Base-by-base conservation (phyloP, 2,888 invertebrate genomes). In the Nomada flava region DNA sequence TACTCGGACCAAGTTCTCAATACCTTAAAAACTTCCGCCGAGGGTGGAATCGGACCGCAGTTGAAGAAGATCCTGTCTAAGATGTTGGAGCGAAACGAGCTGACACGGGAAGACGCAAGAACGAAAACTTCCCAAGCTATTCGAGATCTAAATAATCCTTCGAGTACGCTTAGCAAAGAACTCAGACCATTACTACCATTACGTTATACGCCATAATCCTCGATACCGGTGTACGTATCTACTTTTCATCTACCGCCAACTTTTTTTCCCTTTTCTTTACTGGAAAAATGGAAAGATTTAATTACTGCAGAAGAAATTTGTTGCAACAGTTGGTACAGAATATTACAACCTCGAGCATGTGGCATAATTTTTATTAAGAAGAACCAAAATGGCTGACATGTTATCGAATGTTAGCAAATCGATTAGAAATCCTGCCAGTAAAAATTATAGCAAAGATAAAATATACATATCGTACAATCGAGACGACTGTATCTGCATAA, bases 151-250 rank as follows among this genome's bases (percentile, higher is more conserved):
- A 94, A 94, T 0, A 94, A 95, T 68, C 94, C 95, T 29, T 95
- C 95, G 29, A 96, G 96, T 52, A 94, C 94, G 44, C 92, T 96
- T 11, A 95, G 95, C 23, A 92, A 94, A 0, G 96, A 96, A 55
- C 90, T 96, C 4, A 94, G 95, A 91, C 95, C 95, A 79, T 92
- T 96, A 2, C 94, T 96, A 76, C 96, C 96, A 0, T 90, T 96
- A 26, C 90, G 91, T 53, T 95, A 94, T 85, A 52, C 82, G 3
- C 64, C 55, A 2, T 79, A 71, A 79, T 2, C 13, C 1, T 53
- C 1, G 1, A 2, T 20, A 18, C n/a, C 4, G n/a, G n/a, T 20
- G n/a, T 20, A 23, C 23, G 23, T 23, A 53, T 53, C 53, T 53
- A 5, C n/a, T 53, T n/a, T 36, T 36, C 36, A 0, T 36, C 36